Percentiles rank a stretch among this genome's conserved stretches.
Conservation (phyloP, 1,140 invertebrate species). For the Cydia fagiglandana region DNA sequence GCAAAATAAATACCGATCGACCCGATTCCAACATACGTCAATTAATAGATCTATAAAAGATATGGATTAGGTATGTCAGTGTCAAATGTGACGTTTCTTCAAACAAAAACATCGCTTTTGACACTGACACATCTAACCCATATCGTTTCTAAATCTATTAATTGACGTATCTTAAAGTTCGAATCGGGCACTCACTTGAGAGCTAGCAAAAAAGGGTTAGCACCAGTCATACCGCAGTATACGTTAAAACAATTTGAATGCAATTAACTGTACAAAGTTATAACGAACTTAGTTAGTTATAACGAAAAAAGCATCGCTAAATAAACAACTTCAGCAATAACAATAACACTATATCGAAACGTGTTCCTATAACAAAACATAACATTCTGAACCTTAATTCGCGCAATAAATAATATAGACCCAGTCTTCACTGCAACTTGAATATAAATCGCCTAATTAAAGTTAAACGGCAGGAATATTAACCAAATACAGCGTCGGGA, state of each 20-base stretch:
- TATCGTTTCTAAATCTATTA: too few species aligned
- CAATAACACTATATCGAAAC: slow-evolving; percentile 36
- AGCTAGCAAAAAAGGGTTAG: too few species aligned
- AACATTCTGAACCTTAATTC: slow-evolving; percentile 53
- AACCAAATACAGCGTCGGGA: slow-evolving; percentile 53
- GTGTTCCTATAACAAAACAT: slow-evolving; percentile 39
- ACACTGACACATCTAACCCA: too few species aligned
- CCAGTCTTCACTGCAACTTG: slow-evolving; percentile 71
- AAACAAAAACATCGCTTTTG: too few species aligned
- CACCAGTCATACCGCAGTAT: too few species aligned
- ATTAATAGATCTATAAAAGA: too few species aligned
- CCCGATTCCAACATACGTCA: too few species aligned
- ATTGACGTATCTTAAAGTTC: too few species aligned
- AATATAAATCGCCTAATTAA: slow-evolving; percentile 75
- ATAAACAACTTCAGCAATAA: slow-evolving; percentile 38
- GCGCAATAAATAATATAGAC: slow-evolving; percentile 69
- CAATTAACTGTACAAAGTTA: neutral
- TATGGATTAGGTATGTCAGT: too few species aligned
- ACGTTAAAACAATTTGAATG: neutral
- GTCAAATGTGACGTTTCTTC: too few species aligned
- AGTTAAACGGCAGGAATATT: slow-evolving; percentile 64
- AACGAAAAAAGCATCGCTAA: neutral
- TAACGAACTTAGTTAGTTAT: neutral
- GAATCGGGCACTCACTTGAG: too few species aligned
- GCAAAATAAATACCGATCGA: neutral